Conservation (phyloP, 2,113 vertebrate species). For the Heterotilapia buettikoferi region DNA sequence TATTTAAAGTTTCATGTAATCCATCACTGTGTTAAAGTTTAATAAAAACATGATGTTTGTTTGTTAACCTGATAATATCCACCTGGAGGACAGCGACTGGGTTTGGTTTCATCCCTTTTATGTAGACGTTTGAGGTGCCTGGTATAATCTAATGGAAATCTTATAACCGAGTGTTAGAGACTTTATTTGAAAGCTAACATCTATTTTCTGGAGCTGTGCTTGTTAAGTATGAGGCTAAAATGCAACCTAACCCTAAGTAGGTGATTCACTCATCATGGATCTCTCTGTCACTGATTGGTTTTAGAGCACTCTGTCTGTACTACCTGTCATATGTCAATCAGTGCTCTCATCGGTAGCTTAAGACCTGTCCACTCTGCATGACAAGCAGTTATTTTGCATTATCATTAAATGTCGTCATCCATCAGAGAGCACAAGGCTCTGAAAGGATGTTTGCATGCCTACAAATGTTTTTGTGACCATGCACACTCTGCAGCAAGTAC, state of each 20-base stretch:
- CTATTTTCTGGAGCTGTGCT: neutral
- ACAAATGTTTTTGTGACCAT: neutral
- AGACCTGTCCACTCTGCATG: neutral
- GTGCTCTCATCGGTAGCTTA: neutral
- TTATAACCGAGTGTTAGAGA: neutral
- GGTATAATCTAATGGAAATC: neutral
- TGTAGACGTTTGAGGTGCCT: neutral
- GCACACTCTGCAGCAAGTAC: neutral
- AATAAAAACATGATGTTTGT: neutral
- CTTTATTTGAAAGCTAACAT: neutral
- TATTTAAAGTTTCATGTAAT: neutral
- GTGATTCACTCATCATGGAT: neutral
- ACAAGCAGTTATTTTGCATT: neutral
- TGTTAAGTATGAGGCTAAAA: neutral
- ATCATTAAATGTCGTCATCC: neutral
- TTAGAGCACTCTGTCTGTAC: neutral
- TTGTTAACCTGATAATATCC: neutral
- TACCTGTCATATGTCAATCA: neutral
- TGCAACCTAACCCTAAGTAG: neutral
- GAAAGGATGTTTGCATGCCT: neutral
- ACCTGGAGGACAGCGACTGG: neutral
- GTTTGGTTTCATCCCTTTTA: neutral
- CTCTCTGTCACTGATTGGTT: neutral
- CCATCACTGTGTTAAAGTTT: fast-evolving
- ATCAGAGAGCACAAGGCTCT: neutral